These are phyloP conservation scores for Drosophila basisetae DNA, from an alignment of 2,888 invertebrate genomes.

Conservation along the genomic window DNA sequence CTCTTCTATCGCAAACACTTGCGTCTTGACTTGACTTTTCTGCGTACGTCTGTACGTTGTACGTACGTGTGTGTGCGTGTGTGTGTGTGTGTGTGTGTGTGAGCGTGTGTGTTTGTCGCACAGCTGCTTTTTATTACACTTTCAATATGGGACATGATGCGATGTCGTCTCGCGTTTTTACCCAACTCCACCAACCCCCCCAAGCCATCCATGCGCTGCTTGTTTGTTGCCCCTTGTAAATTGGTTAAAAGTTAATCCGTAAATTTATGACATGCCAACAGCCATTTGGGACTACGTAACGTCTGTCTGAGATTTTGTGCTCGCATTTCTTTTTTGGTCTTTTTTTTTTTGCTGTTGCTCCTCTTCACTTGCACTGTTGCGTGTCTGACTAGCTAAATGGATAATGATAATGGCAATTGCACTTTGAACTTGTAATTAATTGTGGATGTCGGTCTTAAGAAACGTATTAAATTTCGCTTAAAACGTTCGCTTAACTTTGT, in stretches of 20 bases:
- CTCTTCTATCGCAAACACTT: constrained; percentile 69
- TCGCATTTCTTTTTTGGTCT: background rate
- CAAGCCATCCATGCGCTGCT: constrained; percentile 19
- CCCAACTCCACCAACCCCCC: constrained; percentile 6
- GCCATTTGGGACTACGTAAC: constrained; percentile 65
- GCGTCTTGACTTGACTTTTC: constrained; percentile 60
- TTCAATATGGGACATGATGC: constrained; percentile 75
- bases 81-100: constrained; percentile 4
- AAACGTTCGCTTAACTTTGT: constrained; percentile 2
- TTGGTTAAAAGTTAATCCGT: constrained; percentile 81
- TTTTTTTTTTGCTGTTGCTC: background rate
- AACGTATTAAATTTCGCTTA: constrained; percentile 37
- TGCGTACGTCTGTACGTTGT: constrained; percentile 8
- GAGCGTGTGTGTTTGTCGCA: constrained; percentile 36
- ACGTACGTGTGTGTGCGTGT: constrained; percentile 6
- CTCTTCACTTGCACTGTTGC: constrained; percentile 28
- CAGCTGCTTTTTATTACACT: constrained; percentile 79
- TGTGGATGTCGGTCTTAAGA: constrained; percentile 28
- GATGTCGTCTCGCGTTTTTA: constrained; percentile 52
- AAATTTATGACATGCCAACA: constrained; percentile 79
- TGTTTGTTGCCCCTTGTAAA: constrained; percentile 72
- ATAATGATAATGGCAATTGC: constrained; percentile 73
- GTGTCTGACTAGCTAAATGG: constrained; percentile 69
- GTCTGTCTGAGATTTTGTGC: constrained; percentile 32
- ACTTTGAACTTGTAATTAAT: constrained; percentile 74